Conservation (phyloP, 2,797 vertebrate genomes). For the Tinamus major region DNA sequence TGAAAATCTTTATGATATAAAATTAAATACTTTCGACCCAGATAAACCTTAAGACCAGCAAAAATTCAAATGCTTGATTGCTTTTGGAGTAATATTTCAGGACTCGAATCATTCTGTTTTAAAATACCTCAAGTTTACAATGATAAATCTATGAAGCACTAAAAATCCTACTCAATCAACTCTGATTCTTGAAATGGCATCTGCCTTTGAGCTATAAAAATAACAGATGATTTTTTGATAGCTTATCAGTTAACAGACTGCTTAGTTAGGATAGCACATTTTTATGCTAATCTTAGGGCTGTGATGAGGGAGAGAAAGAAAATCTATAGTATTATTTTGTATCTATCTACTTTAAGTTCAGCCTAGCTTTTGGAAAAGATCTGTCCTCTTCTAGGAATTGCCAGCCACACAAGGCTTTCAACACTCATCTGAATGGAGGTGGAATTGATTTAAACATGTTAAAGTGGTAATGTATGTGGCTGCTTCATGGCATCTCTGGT, state of each 20-base stretch:
- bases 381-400: slow-evolving; percentile 67
- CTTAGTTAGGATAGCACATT: slow-evolving; percentile 85
- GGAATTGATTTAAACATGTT: slow-evolving; percentile 68
- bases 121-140: slow-evolving; percentile 83
- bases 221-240: slow-evolving; percentile 88
- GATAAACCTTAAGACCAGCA: slow-evolving; percentile 71
- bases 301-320: slow-evolving; percentile 70
- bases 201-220: slow-evolving; percentile 87
- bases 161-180: slow-evolving; percentile 83
- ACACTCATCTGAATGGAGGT: slow-evolving; percentile 62
- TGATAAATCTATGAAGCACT: slow-evolving; percentile 78
- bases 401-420: slow-evolving; percentile 59
- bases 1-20: slow-evolving; percentile 71
- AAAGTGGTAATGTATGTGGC: slow-evolving; percentile 47
- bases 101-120: slow-evolving; percentile 76
- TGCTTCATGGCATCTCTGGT: slow-evolving; percentile 47
- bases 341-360: slow-evolving; percentile 69
- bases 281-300: slow-evolving; percentile 84
- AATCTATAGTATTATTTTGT: slow-evolving; percentile 71
- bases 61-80: slow-evolving; percentile 76
- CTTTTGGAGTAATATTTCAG: slow-evolving; percentile 79
- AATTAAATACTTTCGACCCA: slow-evolving; percentile 75
- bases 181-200: slow-evolving; percentile 84
- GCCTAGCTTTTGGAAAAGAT: slow-evolving; percentile 65
- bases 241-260: slow-evolving; percentile 87